Base-by-base conservation (phyloP, 2,113 vertebrate genomes). In the Actenoides lindsayi region DNA sequence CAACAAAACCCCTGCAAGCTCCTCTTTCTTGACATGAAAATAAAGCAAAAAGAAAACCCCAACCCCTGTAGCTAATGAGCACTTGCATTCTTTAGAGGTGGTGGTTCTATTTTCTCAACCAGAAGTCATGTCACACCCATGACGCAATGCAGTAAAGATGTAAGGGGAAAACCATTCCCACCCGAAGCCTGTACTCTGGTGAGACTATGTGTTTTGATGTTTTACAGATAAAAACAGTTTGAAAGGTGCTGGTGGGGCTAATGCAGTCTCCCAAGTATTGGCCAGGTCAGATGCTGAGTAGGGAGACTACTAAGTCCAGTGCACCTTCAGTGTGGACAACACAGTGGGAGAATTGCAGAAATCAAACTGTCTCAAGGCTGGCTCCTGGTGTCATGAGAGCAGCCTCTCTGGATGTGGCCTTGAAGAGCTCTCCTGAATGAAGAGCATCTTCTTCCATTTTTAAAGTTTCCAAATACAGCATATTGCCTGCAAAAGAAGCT, bases 391-490 rank as follows among this genome's bases (percentile, higher is more conserved):
- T 37, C 17, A 9, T 48, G 46, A 75, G 46, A 88, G 19, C 30
- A 67, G 3, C 17, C 33, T 62, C 16, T 18, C 23, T 75, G 31
- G 8, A 42, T 41, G 30, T 19, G 30, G 13, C 20, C 37, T 53
- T 44, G 68, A 71, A 69, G 59, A 89, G 46, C 1, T 1, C 7
- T 63, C 8, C 60, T 28, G 41, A 70, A 11, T 35, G 44, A 87
- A 73, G 24, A 81, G 6, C 18, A 3, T 65, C 35, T 53, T 76
- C 23, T 16, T 89, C 28, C 6, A 7, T 73, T 14, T 28, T 85
- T 23, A 63, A 54, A 63, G 8, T 50, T 75, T 30, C 35, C 27
- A 35, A 31, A 42, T 28, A 60, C 0, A 1, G 28, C 1, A 0
- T 65, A 42, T 27, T 77, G n/a, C 18, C 84, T 73, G 23, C 35